These are phyloP conservation scores for Galaxias olidus DNA, from an alignment of 2,797 vertebrate species.

Conservation along the genomic window DNA sequence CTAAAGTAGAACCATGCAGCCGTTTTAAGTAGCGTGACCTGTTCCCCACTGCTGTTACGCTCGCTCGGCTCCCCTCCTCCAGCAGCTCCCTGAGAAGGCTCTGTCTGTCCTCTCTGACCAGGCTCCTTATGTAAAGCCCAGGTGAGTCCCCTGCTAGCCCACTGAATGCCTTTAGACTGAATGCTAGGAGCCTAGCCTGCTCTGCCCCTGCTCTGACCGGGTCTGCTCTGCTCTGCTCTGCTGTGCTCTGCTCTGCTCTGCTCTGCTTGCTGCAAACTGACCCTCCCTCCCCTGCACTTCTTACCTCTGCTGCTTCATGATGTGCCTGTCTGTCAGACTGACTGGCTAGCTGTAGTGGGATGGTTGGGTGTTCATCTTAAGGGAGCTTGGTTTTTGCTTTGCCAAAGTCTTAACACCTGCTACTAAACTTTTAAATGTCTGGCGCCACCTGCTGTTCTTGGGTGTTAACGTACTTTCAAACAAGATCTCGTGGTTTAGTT, in stretches of 20 bases:
- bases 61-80: slow-evolving; percentile 60
- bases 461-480: slow-evolving; percentile 50
- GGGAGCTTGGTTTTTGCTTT: slow-evolving; percentile 52
- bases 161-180: slow-evolving; percentile 36
- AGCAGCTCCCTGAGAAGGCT: slow-evolving; percentile 71
- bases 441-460: slow-evolving; percentile 71
- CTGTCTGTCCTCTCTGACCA: slow-evolving; percentile 70
- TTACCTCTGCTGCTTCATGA: slow-evolving; percentile 18
- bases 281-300: slow-evolving; percentile 47
- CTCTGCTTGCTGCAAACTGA: slow-evolving; percentile 66
- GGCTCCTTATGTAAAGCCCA: slow-evolving; percentile 69
- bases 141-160: slow-evolving; percentile 75
- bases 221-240: slow-evolving; percentile 62
- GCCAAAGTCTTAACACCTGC: slow-evolving; percentile 46
- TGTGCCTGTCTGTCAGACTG: slow-evolving; percentile 35
- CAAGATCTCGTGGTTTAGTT: slow-evolving; percentile 33
- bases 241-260: slow-evolving; percentile 61
- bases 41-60: slow-evolving; percentile 56
- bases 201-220: slow-evolving; percentile 51
- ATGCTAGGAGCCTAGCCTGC: slow-evolving; percentile 57
- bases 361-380: slow-evolving; percentile 13
- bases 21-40: slow-evolving; percentile 8
- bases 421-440: slow-evolving; percentile 55
- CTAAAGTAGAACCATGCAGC: slow-evolving; percentile 39
- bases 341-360: slow-evolving; percentile 36